Conservation (phyloP, 2,888 invertebrate species). For the Dicyrtoma fusca region DNA sequence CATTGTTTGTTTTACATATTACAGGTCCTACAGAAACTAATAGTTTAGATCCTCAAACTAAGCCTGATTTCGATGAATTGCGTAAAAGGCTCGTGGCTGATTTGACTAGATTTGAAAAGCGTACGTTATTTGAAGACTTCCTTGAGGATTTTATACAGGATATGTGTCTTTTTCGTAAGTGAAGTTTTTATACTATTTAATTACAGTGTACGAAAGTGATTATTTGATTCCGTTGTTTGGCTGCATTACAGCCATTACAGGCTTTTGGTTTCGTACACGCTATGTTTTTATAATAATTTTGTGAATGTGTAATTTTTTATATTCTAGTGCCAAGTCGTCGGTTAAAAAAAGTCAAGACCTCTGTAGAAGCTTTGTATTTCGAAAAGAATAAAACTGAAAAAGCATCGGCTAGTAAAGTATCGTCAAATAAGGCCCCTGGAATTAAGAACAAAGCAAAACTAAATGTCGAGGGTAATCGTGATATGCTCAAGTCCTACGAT, state of each 20-base stretch:
- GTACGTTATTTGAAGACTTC: constrained; percentile 54
- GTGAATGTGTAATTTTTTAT: constrained; percentile 43
- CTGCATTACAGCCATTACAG: background rate
- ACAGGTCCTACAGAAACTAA: constrained; percentile 47
- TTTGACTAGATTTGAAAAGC: constrained; percentile 51
- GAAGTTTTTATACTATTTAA: too few relatives aligned
- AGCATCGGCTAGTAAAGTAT: constrained; percentile 76
- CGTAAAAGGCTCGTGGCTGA: constrained; percentile 50
- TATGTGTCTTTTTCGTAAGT: constrained; percentile 50
- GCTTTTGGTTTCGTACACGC: background rate
- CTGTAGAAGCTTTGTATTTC: constrained; percentile 79
- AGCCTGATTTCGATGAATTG: constrained; percentile 56
- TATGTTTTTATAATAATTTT: background rate
- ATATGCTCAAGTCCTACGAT: constrained; percentile 46
- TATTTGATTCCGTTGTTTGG: background rate
- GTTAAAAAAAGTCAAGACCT: constrained; percentile 82
- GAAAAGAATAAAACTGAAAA: constrained; percentile 89
- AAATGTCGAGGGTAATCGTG: constrained; percentile 72
- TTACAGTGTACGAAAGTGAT: background rate
- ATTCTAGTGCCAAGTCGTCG: constrained; percentile 75
- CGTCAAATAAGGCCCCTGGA: constrained; percentile 65
- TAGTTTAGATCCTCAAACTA: constrained; percentile 51
- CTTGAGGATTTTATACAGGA: constrained; percentile 56
- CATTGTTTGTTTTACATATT: too few relatives aligned
- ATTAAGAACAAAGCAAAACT: constrained; percentile 73